Conservation (phyloP, 1,140 invertebrate genomes). For the Tetramorium alpestre region DNA sequence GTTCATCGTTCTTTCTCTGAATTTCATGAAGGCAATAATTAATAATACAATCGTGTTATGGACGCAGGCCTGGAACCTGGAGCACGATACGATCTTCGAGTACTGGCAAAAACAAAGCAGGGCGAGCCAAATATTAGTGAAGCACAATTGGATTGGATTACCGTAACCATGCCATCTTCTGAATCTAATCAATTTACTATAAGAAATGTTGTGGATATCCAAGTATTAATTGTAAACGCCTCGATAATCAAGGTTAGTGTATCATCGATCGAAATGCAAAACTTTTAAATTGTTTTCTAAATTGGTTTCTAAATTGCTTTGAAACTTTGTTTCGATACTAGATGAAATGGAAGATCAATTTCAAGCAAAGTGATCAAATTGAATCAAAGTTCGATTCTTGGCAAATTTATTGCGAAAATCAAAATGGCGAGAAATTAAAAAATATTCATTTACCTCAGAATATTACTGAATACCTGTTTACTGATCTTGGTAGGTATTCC, state of each 20-base stretch:
- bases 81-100: constrained; percentile 87
- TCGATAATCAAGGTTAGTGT: constrained; percentile 83
- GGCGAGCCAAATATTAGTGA: constrained; percentile 85
- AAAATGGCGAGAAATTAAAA: constrained; percentile 78
- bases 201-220: constrained; percentile 81
- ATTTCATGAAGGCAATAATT: neutral
- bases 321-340: constrained; percentile 62
- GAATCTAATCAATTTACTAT: constrained; percentile 75
- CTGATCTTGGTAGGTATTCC: constrained; percentile 82
- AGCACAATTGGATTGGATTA: constrained; percentile 86
- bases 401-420: constrained; percentile 84
- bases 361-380: constrained; percentile 74
- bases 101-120: constrained; percentile 86
- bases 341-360: constrained; percentile 84
- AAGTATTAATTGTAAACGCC: constrained; percentile 83
- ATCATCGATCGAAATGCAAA: neutral
- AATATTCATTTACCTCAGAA: constrained; percentile 17
- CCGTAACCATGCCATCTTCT: constrained; percentile 83
- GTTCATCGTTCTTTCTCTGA: neutral
- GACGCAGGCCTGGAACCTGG: constrained; percentile 85
- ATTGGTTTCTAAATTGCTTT: neutral
- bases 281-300: neutral
- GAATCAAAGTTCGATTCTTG: constrained; percentile 82
- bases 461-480: constrained; percentile 73
- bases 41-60: neutral